Evolutionary conservation across 2,113 vertebrate species (phyloP), one percentile per base, ranked within the genome.

Genomic region (Odocoileus hemionus): DNA sequence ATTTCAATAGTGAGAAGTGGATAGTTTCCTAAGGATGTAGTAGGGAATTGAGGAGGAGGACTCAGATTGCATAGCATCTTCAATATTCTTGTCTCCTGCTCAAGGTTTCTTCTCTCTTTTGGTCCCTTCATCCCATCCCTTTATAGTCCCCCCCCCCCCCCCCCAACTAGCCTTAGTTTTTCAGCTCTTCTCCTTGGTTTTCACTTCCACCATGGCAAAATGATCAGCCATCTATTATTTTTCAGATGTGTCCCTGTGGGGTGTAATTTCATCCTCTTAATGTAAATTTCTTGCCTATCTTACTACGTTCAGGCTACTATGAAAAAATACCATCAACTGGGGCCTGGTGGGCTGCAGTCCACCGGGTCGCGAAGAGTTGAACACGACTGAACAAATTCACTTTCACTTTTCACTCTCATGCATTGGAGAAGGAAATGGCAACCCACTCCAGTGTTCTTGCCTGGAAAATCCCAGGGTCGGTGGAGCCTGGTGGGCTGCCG

Each of bases 291-390:
- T 54, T 26, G 33, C 17, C 19, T 67, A 19, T 55, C 79, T 85
- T 92, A 19, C 30, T 61, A 6, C 5, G 2, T 47, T 92, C 12
- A 11, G 36, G 8, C 36, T 67, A 36, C 52, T 85, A 57, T 47
- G 26, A 84, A 39, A 23, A 33, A n/a, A 74, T 43, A 55, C 19
- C 64, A 54, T 21, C 9, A 25, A 70, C n/a, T 67, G 61, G 61
- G 16, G 33, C 33, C 16, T n/a, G 61, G 61, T 67, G 5, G 33
- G 61, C 33, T 67, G 16, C 33, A 10, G 7, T 67, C 61, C 8
- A 67, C 5, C 0, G 7, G 33, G 33, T 67, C 16, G 3, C 5
- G 16, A 67, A n/a, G 9, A n/a, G 33, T 67, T 0, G 2, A 16
- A 67, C 33, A 67, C 4, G 64, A n/a, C 33, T 19, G 33, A 21